These are phyloP conservation scores for Hozukius guyotensis DNA, from an alignment of 2,797 vertebrate genomes.

Conservation along the genomic window DNA sequence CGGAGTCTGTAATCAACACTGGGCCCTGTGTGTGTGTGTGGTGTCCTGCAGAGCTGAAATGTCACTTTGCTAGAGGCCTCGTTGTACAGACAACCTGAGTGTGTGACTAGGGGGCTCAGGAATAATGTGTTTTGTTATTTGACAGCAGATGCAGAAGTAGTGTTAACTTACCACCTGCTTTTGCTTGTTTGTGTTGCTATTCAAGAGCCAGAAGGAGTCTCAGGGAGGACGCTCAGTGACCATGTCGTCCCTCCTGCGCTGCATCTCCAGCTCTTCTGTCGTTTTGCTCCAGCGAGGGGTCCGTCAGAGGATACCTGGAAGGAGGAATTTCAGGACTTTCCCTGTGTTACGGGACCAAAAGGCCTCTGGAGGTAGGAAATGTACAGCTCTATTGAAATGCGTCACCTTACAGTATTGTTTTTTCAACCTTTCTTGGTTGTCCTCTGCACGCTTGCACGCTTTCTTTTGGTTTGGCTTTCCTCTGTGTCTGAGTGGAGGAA, in stretches of 20 bases:
- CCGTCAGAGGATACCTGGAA: constrained; percentile 63
- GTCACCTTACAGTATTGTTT: constrained; percentile 2
- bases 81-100: constrained; percentile 31
- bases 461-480: constrained; percentile 31
- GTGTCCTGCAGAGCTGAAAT: constrained; percentile 69
- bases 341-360: constrained; percentile 81
- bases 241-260: constrained; percentile 83
- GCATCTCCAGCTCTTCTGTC: constrained; percentile 74
- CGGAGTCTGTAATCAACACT: constrained; percentile 60
- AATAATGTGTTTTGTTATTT: constrained; percentile 53
- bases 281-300: constrained; percentile 65
- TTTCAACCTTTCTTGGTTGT: neutral
- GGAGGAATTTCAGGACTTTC: constrained; percentile 81
- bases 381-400: neutral
- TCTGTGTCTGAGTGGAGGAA: constrained; percentile 14
- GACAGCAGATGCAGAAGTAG: constrained; percentile 41
- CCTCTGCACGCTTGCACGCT: neutral
- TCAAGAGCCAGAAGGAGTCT: constrained; percentile 62
- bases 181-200: constrained; percentile 45
- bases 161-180: constrained; percentile 11
- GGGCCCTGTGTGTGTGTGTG: constrained; percentile 28
- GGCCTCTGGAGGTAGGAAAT: constrained; percentile 78
- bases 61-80: constrained; percentile 74
- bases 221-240: constrained; percentile 40
- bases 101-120: constrained; percentile 44